Evolutionary conservation across 2,797 vertebrate genomes (phyloP).

Genomic region (Apogon talboti): DNA sequence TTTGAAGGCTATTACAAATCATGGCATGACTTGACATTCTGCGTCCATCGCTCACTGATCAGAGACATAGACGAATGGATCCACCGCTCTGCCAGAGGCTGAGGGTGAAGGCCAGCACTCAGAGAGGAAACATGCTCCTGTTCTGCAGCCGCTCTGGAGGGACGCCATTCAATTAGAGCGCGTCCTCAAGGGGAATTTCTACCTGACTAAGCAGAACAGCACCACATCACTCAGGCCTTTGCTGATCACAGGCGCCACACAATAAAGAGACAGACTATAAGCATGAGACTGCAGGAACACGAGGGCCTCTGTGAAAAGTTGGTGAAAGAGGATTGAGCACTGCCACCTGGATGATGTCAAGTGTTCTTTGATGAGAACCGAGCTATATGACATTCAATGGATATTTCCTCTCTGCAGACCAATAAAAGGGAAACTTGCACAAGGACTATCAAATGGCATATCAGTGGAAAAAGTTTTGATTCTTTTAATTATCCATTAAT

Average conservation of each 20-base stretch:
- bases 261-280: slow-evolving; percentile 22
- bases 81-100: slow-evolving; percentile 10
- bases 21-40: slow-evolving; percentile 15
- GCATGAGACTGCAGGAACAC: not conserved
- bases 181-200: slow-evolving; percentile 56
- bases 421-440: not conserved
- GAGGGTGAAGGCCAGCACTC: slow-evolving; percentile 46
- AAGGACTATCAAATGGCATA: too few relatives aligned
- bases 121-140: slow-evolving; percentile 38
- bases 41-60: slow-evolving; percentile 39
- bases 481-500: too few relatives aligned
- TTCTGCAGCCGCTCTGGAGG: slow-evolving; percentile 40
- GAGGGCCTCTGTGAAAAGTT: slow-evolving; percentile 12
- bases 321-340: slow-evolving; percentile 7
- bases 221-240: slow-evolving; percentile 49
- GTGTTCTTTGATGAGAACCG: too few relatives aligned
- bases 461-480: too few relatives aligned
- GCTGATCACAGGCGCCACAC: slow-evolving; percentile 55
- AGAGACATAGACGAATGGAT: slow-evolving; percentile 42
- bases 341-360: too few relatives aligned
- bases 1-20: slow-evolving; percentile 14
- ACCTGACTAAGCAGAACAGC: slow-evolving; percentile 74
- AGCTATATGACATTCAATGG: too few relatives aligned
- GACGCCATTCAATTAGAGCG: slow-evolving; percentile 63
- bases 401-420: not conserved